phyloP scores from a whole-genome alignment of 2,797 vertebrate genomes.

The Pachyuromys duprasi region DNA sequence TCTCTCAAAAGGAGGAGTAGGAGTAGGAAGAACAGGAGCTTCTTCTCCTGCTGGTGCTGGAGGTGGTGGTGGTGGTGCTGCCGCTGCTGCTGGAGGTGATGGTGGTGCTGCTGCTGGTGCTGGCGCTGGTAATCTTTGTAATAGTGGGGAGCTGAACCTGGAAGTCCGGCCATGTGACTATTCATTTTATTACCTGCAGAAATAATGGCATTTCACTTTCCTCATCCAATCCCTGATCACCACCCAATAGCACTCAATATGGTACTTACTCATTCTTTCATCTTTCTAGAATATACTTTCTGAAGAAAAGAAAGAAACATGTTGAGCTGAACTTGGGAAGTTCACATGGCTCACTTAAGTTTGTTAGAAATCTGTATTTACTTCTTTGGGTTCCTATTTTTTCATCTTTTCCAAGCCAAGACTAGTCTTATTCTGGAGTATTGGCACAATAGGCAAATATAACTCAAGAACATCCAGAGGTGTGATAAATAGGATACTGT shows the following conservation, averaged over 20 bases:
- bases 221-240: background rate
- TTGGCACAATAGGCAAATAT: background rate
- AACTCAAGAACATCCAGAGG: background rate
- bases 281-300: slow-evolving; percentile 12
- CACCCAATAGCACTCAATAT: background rate
- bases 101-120: no score
- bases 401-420: slow-evolving; percentile 1
- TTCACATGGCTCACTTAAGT: background rate
- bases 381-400: slow-evolving; percentile 32
- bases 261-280: background rate
- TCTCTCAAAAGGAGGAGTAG: background rate
- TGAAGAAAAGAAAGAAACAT: slow-evolving; percentile 7
- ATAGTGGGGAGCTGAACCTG: background rate
- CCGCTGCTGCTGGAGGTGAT: no score
- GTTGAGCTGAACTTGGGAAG: background rate
- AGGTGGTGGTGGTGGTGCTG: background rate
- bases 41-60: no score
- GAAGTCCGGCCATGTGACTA: background rate
- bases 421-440: background rate
- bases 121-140: background rate
- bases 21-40: background rate
- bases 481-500: background rate
- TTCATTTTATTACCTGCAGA: background rate
- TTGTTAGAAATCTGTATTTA: background rate
- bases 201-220: slow-evolving; percentile 11